phyloP scores from a whole-genome alignment of 2,797 vertebrate genomes.

The Bovichtus variegatus region DNA sequence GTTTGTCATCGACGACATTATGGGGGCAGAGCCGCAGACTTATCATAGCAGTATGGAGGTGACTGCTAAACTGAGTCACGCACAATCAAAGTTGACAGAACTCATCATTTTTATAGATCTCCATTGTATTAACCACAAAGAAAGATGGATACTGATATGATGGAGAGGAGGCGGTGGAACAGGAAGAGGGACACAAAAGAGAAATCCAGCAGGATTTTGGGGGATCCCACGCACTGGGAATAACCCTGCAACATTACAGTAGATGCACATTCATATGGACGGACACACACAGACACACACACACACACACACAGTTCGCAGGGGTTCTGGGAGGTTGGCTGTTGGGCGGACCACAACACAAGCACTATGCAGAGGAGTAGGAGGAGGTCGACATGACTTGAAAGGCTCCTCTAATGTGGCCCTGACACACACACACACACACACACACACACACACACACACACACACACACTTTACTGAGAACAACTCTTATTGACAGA shows the following conservation, averaged over 20 bases:
- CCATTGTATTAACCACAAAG: conserved; percentile 53
- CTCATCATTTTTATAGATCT: conserved; percentile 44
- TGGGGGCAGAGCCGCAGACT: conserved; percentile 44
- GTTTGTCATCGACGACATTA: conserved; percentile 57
- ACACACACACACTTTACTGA: conserved; percentile 32
- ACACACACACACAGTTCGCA: conserved; percentile 61
- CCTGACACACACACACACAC: conserved; percentile 81
- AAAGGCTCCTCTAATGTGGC: conserved; percentile 87
- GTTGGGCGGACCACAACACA: conserved; percentile 87
- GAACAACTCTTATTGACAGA: conserved; percentile 39
- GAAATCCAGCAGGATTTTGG: conserved; percentile 34
- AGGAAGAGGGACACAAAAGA: conserved; percentile 38
- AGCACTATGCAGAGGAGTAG: conserved; percentile 83
- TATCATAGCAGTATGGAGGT: conserved; percentile 45
- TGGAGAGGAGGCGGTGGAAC: conserved; percentile 23
- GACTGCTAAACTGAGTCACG: conserved; percentile 61
- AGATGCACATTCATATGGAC: conserved; percentile 28
- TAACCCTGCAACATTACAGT: conserved; percentile 52
- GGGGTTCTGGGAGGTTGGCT: conserved; percentile 78
- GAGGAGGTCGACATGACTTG: conserved; percentile 83
- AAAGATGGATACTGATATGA: conserved; percentile 44
- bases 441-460: conserved; percentile 42
- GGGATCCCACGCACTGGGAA: conserved; percentile 62
- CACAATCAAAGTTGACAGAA: conserved; percentile 60
- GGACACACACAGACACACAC: conserved; percentile 29